Evolutionary conservation across 2,113 vertebrate genomes (phyloP), one percentile per base, ranked within the genome.

Genomic region (Noctilio leporinus): DNA sequence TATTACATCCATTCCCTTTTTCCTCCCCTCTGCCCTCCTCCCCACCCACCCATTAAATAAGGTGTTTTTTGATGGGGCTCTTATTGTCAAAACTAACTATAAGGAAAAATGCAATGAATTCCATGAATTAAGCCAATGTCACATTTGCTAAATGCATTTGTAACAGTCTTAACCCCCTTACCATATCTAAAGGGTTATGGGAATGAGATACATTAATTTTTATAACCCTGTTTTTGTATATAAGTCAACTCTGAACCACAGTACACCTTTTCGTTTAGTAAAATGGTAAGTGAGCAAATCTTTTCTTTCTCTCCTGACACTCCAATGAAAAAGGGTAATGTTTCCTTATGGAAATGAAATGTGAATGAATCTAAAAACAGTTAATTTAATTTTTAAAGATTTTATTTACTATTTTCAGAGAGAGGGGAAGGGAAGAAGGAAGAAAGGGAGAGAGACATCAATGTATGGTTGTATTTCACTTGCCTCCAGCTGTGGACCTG

Each of bases 161-260:
- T 62, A 94, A 57, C 0, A 85, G 14, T 69, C 49, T 53, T 55
- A 93, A 93, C 69, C 2, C 7, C 20, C 9, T 43, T 84, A 77
- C 76, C 4, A 47, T 47, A 55, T 4, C 45, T 40, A 87, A 70
- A 6, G 4, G 20, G 26, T n/a, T 72, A 89, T 1, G 40, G 30
- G n/a, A 86, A 95, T 2, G 80, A 89, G 22, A 86, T 47, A 7
- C 7, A 49, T 89, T 86, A 35, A 83, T 76, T 95, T 95, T 91
- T 2, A 91, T 94, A 93, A 84, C 7, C 14, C 81, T 80, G 14
- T 67, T 69, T 93, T 85, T 72, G 12, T 47, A 80, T 57, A 59
- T 59, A 89, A 72, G 33, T 7, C 30, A 92, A 84, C 5, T 64
- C 17, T 2, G 43, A 11, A 86, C 10, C 11, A 57, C 76, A 26